Evolutionary conservation across 1,140 invertebrate genomes (phyloP).

Genomic region (Venturia canescens): DNA sequence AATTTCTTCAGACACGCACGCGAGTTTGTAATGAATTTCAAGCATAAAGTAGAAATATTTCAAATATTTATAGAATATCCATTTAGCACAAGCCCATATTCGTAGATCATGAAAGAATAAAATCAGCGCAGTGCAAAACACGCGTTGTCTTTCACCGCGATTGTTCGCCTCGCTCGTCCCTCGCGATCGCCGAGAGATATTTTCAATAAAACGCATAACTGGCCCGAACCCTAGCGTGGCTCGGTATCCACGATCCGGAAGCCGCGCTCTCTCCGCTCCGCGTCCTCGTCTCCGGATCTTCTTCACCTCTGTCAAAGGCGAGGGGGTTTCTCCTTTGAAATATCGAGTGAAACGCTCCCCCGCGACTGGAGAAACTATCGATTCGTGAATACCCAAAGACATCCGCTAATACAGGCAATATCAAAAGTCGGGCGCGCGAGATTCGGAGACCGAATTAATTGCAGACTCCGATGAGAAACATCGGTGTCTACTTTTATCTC

Average conservation of each 20-base stretch:
- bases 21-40: too few species aligned
- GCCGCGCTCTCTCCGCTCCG: background rate
- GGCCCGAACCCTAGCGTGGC: constrained; percentile 1
- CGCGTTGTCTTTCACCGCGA: too few species aligned
- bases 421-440: background rate
- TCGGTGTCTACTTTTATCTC: background rate
- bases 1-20: too few species aligned
- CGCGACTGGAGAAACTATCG: constrained; percentile 18
- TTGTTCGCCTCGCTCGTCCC: background rate
- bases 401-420: background rate
- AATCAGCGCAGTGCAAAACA: background rate
- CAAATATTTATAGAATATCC: too few species aligned
- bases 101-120: background rate
- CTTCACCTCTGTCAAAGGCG: constrained; percentile 34
- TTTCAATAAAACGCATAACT: constrained; percentile 47
- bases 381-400: background rate
- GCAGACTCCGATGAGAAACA: too few species aligned
- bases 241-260: background rate
- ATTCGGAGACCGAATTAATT: too few species aligned
- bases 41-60: too few species aligned
- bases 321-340: constrained; percentile 35
- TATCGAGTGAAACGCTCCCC: constrained; percentile 24
- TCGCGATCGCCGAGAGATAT: constrained; percentile 25
- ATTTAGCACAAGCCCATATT: too few species aligned
- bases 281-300: background rate